Base-by-base conservation (phyloP, 2,888 invertebrate genomes). In the Leptinotarsa rubiginosa region DNA sequence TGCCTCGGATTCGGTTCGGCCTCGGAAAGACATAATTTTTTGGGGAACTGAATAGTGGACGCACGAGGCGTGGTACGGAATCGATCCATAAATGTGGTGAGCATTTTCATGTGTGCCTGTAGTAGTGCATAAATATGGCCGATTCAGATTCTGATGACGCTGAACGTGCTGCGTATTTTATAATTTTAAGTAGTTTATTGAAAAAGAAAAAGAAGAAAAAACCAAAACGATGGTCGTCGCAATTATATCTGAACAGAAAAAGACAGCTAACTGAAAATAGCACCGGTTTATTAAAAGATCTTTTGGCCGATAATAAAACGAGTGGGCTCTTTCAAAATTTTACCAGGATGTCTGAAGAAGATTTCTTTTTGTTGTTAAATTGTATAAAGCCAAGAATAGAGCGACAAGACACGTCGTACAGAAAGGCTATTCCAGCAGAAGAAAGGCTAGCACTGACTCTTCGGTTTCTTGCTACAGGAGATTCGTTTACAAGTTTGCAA, bases 291-390 rank as follows among this genome's bases (percentile, higher is more conserved):
- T 41, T 13, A 20, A 66, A 66, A 47, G 12, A 66, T 49, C 47
- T 13, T 13, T 41, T 47, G 18, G 18, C 47, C n/a, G 47, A 47
- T 66, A 47, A 66, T 66, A 49, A 66, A 66, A 66, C 49, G 66
- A 66, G 66, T 49, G 66, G 47, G 47, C n/a, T 66, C 47, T 47
- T 66, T n/a, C 31, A 66, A 66, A 66, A 52, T 67, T 67, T 52
- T 10, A 67, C 67, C 52, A 67, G 50, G 22, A 67, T 52, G 67
- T 67, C 67, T 13, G 16, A 20, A 67, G 54, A 67, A 52, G 25
- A 22, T 52, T 67, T 67, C n/a, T 67, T 52, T 67, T 67, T 52
- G 67, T 47, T 67, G 50, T 67, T 67, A 31, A 67, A 67, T 67
- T 67, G 20, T 52, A 67, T 67, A 67, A 67, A 67, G 25, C 67